These are phyloP conservation scores for Hemichromis elongatus DNA, from an alignment of 2,113 vertebrate genomes.

Conservation along the genomic window DNA sequence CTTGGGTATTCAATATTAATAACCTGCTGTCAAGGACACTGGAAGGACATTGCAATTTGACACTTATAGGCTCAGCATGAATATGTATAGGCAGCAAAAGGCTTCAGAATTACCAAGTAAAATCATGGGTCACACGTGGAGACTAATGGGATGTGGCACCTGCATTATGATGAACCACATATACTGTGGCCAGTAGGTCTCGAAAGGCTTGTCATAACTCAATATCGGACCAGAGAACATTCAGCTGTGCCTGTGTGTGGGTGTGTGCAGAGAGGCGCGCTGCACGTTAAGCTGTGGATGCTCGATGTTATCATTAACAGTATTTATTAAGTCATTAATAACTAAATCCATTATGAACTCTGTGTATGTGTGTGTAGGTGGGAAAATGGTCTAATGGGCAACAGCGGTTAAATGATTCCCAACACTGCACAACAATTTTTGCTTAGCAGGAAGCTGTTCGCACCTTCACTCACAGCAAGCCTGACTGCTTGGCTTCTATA, in stretches of 20 bases:
- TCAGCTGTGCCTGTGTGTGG: not conserved
- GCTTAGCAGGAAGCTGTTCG: not conserved
- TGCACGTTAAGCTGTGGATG: not conserved
- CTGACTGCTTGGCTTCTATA: not conserved
- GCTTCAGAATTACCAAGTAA: slow-evolving; percentile 65
- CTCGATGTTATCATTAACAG: not conserved
- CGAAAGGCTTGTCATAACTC: slow-evolving; percentile 56
- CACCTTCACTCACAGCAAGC: not conserved
- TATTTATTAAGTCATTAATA: not conserved
- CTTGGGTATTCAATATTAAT: slow-evolving; percentile 65
- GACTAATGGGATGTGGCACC: slow-evolving; percentile 61
- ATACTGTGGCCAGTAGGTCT: slow-evolving; percentile 47
- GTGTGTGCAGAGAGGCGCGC: not conserved
- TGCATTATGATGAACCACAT: slow-evolving; percentile 53
- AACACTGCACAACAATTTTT: not conserved
- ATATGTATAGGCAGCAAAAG: slow-evolving; percentile 60
- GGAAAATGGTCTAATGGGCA: not conserved
- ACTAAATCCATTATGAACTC: not conserved
- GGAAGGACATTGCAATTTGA: slow-evolving; percentile 65
- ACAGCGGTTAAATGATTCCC: not conserved
- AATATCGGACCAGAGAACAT: slow-evolving; percentile 1
- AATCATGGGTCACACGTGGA: slow-evolving; percentile 53
- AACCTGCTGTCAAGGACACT: slow-evolving; percentile 63
- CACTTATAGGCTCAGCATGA: slow-evolving; percentile 61
- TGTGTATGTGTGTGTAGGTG: not conserved